These are phyloP conservation scores for Pipistrellus pipistrellus DNA, from an alignment of 2,797 vertebrate species.

Conservation along the genomic window DNA sequence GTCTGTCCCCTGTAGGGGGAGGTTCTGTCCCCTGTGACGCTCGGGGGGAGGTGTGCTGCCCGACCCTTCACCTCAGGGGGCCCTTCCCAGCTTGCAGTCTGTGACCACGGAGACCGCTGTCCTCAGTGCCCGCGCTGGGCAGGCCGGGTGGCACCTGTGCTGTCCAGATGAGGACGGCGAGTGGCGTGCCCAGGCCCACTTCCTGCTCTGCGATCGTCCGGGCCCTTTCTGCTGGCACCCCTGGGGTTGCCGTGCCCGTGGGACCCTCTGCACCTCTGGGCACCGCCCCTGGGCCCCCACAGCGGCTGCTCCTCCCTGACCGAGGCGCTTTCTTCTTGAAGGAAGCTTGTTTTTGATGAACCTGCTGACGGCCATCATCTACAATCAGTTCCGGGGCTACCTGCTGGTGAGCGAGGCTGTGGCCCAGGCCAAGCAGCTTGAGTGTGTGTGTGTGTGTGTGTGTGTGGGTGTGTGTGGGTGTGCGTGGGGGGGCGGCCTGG, in stretches of 20 bases:
- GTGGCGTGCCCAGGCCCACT: not conserved
- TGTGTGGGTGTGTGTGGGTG: too few species aligned
- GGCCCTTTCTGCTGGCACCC: too few species aligned
- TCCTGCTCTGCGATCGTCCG: rapidly evolving
- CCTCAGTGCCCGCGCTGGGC: rapidly evolving
- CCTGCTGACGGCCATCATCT: constrained; percentile 97
- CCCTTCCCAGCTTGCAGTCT: not conserved
- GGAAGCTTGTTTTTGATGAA: constrained; percentile 98
- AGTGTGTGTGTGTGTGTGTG: too few species aligned
- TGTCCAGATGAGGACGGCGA: not conserved
- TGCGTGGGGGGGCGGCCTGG: rapidly evolving
- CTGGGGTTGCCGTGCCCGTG: not conserved
- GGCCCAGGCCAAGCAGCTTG: not conserved
- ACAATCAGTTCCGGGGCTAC: constrained; percentile 98
- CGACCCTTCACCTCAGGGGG: not conserved
- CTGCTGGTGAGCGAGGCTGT: constrained; percentile 91
- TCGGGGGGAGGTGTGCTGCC: not conserved
- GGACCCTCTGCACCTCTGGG: not conserved
- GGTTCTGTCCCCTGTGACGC: rapidly evolving
- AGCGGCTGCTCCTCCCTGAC: not conserved
- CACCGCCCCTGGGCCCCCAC: not conserved
- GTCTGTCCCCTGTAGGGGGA: constrained; percentile 31
- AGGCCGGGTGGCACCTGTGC: rapidly evolving
- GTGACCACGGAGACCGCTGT: rapidly evolving
- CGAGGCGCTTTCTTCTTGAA: constrained; percentile 67